Evolutionary conservation across 2,113 vertebrate species (phyloP).

Genomic region (Burhinus bistriatus): DNA sequence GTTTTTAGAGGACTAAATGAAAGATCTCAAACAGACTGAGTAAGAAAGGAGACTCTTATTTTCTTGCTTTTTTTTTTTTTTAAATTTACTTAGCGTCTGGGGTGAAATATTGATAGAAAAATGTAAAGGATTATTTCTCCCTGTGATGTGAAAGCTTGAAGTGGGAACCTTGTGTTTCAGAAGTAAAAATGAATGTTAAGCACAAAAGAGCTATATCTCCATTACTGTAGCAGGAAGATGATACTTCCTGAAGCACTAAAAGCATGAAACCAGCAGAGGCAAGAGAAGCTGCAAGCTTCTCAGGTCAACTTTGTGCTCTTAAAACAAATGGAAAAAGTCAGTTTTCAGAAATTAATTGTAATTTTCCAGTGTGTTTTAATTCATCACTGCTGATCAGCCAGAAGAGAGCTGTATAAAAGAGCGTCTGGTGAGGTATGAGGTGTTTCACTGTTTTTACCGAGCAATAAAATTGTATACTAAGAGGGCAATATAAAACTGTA

Average conservation of each 20-base stretch:
- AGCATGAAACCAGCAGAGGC: not conserved
- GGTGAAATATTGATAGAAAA: not conserved
- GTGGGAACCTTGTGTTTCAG: not conserved
- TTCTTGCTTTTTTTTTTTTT: not conserved
- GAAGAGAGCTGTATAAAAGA: constrained; percentile 14
- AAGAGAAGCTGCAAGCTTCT: not conserved
- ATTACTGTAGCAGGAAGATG: not conserved
- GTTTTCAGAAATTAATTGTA: not conserved
- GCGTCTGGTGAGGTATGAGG: not conserved
- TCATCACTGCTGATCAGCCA: constrained; percentile 2
- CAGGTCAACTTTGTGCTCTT: not conserved
- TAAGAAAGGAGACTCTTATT: not conserved
- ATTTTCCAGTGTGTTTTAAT: constrained; percentile 6
- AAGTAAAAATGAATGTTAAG: not conserved
- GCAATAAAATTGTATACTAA: not conserved
- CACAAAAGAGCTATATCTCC: not conserved
- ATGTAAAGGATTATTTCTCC: not conserved
- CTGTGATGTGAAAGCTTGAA: not conserved
- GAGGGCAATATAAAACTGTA: not conserved
- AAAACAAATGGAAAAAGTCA: not conserved
- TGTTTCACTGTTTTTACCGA: constrained; percentile 36
- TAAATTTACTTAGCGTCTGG: not conserved
- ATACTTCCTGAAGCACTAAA: not conserved
- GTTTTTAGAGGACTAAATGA: not conserved
- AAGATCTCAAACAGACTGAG: not conserved